Evolutionary conservation across 1,140 invertebrate species (phyloP).

Genomic region (Condylostylus longicornis): DNA sequence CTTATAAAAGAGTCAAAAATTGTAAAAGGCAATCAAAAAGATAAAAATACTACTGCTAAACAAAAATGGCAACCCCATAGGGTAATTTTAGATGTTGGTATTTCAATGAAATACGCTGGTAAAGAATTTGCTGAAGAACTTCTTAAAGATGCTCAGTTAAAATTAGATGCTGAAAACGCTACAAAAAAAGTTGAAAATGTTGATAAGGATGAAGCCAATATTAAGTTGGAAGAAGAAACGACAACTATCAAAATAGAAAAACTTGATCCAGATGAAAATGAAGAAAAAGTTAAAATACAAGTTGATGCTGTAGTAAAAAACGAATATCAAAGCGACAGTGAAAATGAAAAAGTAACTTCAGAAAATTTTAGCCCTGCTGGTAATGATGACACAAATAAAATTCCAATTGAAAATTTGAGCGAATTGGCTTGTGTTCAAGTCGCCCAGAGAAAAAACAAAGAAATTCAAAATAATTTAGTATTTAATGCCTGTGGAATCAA

Average conservation of each 20-base stretch:
- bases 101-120: slow-evolving; percentile 54
- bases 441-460: slow-evolving; percentile 27
- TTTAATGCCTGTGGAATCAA: slow-evolving; percentile 34
- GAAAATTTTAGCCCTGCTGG: background rate
- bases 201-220: slow-evolving; percentile 8
- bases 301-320: slow-evolving; percentile 3
- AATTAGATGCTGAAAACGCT: slow-evolving; percentile 17
- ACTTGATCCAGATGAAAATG: background rate
- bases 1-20: slow-evolving; percentile 58
- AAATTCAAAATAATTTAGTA: slow-evolving; percentile 32
- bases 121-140: slow-evolving; percentile 45
- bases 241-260: slow-evolving; percentile 1
- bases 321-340: background rate
- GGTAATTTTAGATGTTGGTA: slow-evolving; percentile 52
- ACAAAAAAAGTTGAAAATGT: slow-evolving; percentile 7
- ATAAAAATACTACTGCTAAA: slow-evolving; percentile 40
- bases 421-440: slow-evolving; percentile 48
- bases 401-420: slow-evolving; percentile 27
- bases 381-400: background rate
- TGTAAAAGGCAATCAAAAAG: slow-evolving; percentile 25
- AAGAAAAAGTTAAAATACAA: slow-evolving; percentile 6
- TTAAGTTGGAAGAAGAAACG: too few species aligned
- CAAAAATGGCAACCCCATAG: slow-evolving; percentile 60
- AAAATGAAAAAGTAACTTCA: slow-evolving; percentile 9
- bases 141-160: slow-evolving; percentile 19